These are phyloP conservation scores for Acropora yongei DNA, from an alignment of 64 coral and sea anemone species.

Conservation along the genomic window DNA sequence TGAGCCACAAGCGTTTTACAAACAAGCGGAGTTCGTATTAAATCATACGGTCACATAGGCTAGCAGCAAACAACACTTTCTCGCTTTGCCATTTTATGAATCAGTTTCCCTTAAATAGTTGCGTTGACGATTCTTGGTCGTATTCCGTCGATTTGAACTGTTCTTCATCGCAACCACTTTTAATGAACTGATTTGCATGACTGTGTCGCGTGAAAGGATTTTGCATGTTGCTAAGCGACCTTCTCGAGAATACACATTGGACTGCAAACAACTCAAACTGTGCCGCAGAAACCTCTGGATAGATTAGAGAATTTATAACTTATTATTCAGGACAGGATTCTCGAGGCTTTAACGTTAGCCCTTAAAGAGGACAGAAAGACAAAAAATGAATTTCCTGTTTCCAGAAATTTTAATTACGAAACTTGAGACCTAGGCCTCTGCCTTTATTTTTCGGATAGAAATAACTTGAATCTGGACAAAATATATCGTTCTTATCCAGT, in stretches of 20 bases:
- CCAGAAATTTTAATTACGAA: no score
- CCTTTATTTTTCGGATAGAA: no score
- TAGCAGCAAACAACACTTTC: neutral
- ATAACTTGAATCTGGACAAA: no score
- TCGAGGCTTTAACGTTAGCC: no score
- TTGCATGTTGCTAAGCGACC: conserved; percentile 31
- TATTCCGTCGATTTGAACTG: neutral
- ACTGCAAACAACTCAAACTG: neutral
- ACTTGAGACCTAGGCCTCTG: no score
- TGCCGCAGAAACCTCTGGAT: neutral
- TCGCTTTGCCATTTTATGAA: neutral
- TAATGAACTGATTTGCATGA: neutral
- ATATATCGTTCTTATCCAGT: no score
- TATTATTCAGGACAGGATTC: no score
- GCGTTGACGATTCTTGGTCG: neutral
- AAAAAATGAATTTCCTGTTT: no score
- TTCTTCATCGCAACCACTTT: conserved; percentile 15
- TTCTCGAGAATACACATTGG: neutral
- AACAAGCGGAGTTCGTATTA: no score
- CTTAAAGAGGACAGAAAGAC: no score
- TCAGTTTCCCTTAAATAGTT: neutral
- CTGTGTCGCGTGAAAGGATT: conserved; percentile 3
- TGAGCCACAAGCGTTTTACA: neutral
- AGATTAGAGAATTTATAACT: no score
- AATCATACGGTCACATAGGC: neutral